A percentile compares a stretch with the other conserved stretches of the same genome.
Evolutionary conservation across 2,888 invertebrate genomes (phyloP).

Genomic region (Oasisia sp.): DNA sequence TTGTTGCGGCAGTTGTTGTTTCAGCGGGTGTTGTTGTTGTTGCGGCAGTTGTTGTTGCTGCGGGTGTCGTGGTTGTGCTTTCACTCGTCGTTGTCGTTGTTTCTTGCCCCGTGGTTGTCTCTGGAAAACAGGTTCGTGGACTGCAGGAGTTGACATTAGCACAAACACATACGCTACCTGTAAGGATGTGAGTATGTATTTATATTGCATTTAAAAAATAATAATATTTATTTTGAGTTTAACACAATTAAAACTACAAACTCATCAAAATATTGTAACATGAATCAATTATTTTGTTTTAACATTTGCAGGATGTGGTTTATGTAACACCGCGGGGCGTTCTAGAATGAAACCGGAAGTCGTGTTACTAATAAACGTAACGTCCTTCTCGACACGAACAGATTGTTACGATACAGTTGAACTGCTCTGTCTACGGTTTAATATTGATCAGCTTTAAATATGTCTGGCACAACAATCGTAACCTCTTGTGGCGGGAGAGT

Average conservation of each 20-base stretch:
- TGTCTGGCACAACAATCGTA: background rate
- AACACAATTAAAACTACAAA: too few relatives aligned
- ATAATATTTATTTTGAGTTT: too few relatives aligned
- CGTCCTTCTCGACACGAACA: too few relatives aligned
- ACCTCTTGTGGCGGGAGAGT: background rate
- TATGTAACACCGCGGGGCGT: too few relatives aligned
- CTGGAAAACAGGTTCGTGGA: background rate
- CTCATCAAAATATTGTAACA: too few relatives aligned
- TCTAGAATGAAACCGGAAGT: too few relatives aligned
- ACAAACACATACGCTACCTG: background rate
- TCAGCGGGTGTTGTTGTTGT: background rate
- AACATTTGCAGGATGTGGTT: too few relatives aligned
- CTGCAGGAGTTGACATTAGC: background rate
- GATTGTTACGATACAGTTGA: too few relatives aligned
- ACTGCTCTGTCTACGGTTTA: too few relatives aligned
- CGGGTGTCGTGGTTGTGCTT: background rate
- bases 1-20: background rate
- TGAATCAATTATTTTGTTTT: too few relatives aligned
- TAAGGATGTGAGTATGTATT: background rate
- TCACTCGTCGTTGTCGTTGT: background rate
- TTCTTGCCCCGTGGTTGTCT: background rate
- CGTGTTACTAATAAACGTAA: too few relatives aligned
- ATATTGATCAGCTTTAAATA: background rate
- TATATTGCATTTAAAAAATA: background rate
- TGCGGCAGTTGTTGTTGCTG: background rate